Evolutionary conservation across 2,888 invertebrate species (phyloP).

Genomic region (Dryocosmus kuriphilus): DNA sequence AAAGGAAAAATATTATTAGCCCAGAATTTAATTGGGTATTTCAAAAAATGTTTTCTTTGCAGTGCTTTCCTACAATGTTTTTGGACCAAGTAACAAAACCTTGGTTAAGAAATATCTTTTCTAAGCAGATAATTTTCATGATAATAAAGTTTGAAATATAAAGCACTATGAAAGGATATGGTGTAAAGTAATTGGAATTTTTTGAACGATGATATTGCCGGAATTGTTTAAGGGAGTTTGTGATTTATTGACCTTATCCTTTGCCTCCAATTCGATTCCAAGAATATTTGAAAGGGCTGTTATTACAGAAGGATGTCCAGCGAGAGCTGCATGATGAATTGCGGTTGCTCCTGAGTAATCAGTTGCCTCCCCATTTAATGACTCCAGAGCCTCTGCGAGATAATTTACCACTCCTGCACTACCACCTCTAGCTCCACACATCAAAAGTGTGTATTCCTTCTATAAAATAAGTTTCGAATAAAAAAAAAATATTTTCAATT

Average conservation of each 20-base stretch:
- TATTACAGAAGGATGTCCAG: constrained; percentile 85
- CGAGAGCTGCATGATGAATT: constrained; percentile 86
- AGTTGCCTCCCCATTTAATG: constrained; percentile 81
- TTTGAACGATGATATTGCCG: neutral
- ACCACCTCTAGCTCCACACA: constrained; percentile 88
- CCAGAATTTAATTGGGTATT: no score
- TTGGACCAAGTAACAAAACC: no score
- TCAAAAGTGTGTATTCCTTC: constrained; percentile 86
- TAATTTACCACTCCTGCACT: constrained; percentile 81
- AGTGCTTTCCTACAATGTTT: no score
- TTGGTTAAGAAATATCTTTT: no score
- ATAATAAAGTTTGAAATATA: neutral
- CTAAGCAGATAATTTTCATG: no score
- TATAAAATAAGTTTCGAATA: constrained; percentile 67
- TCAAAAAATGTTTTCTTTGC: no score
- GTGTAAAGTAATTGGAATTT: neutral
- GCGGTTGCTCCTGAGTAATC: constrained; percentile 87
- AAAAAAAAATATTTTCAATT: no score
- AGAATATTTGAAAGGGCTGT: constrained; percentile 80
- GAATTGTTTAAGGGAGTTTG: neutral
- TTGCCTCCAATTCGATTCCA: constrained; percentile 83
- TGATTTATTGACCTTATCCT: constrained; percentile 81
- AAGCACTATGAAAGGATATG: neutral
- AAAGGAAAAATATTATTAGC: no score
- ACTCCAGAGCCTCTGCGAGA: constrained; percentile 81